phyloP scores from a whole-genome alignment of 2,797 vertebrate species.

The Cuniculus paca region DNA sequence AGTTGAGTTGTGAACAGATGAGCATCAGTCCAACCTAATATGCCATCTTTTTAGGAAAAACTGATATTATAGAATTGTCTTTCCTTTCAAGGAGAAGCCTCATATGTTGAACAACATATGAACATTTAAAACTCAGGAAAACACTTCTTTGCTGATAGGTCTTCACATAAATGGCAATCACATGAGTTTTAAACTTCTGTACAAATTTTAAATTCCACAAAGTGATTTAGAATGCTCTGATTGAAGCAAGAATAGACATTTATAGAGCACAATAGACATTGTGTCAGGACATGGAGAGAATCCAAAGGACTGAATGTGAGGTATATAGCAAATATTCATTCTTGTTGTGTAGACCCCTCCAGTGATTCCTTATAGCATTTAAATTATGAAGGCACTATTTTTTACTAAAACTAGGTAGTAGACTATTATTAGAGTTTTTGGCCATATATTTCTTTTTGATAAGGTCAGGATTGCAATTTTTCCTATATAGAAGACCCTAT shows the following conservation, averaged over 20 bases:
- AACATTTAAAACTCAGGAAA: not conserved
- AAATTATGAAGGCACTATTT: not conserved
- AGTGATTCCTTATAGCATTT: not conserved
- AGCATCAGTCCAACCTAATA: not conserved
- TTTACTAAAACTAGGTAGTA: not conserved
- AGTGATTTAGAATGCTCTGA: not conserved
- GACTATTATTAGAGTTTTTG: not conserved
- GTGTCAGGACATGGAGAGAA: not conserved
- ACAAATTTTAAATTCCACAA: not conserved
- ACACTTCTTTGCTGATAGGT: not conserved
- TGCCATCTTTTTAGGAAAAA: not conserved
- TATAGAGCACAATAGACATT: not conserved
- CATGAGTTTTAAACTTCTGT: not conserved
- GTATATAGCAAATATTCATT: too few species aligned
- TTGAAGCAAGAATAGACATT: not conserved
- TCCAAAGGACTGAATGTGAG: not conserved
- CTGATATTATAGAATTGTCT: not conserved
- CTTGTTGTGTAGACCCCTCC: fast-evolving
- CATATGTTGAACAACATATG: not conserved
- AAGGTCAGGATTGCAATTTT: not conserved
- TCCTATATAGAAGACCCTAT: not conserved
- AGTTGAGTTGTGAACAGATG: not conserved
- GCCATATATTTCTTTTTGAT: not conserved
- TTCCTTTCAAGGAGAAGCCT: not conserved
- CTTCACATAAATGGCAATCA: not conserved